These are phyloP conservation scores for Gopherus flavomarginatus DNA, from an alignment of 2,113 vertebrate genomes.

Conservation along the genomic window DNA sequence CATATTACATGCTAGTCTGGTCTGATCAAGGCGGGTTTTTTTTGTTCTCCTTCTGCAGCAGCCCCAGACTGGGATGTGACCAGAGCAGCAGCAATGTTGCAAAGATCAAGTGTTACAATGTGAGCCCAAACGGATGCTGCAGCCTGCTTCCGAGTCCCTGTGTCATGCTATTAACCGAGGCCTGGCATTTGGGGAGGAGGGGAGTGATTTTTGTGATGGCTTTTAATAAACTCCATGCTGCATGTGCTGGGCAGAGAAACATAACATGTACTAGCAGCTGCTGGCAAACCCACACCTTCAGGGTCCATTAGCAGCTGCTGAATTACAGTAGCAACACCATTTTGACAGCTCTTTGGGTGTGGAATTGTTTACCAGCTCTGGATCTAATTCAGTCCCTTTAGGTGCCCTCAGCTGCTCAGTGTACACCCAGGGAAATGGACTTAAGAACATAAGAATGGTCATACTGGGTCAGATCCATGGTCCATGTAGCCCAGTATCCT, in stretches of 20 bases:
- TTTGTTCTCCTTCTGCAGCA: accelerated
- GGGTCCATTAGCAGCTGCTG: not conserved
- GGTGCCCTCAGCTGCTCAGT: not conserved
- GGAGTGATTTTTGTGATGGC: not conserved
- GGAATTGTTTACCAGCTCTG: not conserved
- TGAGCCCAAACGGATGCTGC: accelerated
- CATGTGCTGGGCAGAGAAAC: not conserved
- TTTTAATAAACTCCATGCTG: not conserved
- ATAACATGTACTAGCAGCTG: accelerated
- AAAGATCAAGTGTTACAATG: not conserved
- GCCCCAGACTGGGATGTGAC: not conserved
- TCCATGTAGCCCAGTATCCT: not conserved
- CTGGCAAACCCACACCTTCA: not conserved
- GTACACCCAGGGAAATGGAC: not conserved
- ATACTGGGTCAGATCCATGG: not conserved
- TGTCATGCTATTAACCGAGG: not conserved
- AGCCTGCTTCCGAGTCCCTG: accelerated
- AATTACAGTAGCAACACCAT: not conserved
- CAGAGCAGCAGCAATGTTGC: not conserved
- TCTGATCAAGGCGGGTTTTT: too few relatives aligned
- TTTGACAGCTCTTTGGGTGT: not conserved
- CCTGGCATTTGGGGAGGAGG: not conserved
- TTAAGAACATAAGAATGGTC: not conserved
- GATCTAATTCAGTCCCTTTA: not conserved
- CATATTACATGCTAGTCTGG: not conserved